Evolutionary conservation across 2,113 vertebrate genomes (phyloP).

Genomic region (Vombatus ursinus): DNA sequence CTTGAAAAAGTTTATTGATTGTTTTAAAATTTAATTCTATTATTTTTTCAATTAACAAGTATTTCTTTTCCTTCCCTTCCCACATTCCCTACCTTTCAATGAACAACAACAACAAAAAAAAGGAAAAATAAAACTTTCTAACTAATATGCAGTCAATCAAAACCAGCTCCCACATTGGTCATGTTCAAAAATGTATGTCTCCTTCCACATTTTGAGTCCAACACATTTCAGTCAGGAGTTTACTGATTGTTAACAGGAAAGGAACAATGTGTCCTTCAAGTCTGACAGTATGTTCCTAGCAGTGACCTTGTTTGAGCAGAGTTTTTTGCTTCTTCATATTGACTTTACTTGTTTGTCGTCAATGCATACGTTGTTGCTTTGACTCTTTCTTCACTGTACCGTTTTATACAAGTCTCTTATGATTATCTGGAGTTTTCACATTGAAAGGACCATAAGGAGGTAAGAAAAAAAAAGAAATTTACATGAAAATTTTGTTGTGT

Average conservation of each 20-base stretch:
- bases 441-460: neutral
- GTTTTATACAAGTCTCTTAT: neutral
- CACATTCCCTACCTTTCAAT: neutral
- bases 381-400: neutral
- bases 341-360: neutral
- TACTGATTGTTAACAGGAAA: neutral
- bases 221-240: neutral
- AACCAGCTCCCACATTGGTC: neutral
- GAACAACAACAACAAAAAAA: neutral
- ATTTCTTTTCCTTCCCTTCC: neutral
- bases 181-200: neutral
- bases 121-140: neutral
- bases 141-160: neutral
- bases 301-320: neutral
- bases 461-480: no score
- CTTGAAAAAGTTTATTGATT: neutral
- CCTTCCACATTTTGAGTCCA: neutral
- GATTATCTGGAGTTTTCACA: neutral
- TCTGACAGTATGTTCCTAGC: neutral
- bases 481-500: no score
- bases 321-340: neutral
- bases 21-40: neutral
- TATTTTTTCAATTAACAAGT: neutral
- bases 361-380: neutral
- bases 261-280: neutral